These are phyloP conservation scores for Polyommatus icarus DNA, from an alignment of 2,888 invertebrate genomes.

Conservation along the genomic window DNA sequence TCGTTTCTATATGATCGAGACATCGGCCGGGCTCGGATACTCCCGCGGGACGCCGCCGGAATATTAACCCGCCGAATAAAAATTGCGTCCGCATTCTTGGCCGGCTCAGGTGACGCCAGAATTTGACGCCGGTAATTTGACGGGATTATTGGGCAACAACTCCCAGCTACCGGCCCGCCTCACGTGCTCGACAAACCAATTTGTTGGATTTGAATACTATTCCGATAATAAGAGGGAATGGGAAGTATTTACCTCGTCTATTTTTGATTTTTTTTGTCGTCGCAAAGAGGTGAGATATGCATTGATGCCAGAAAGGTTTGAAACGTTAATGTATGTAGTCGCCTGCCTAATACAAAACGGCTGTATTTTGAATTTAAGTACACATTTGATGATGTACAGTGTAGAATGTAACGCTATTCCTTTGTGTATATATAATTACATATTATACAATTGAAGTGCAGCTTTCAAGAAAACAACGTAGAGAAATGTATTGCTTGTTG, in stretches of 20 bases:
- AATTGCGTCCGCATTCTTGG: constrained; percentile 60
- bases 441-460: constrained; percentile 1
- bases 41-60: constrained; percentile 67
- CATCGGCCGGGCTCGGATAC: constrained; percentile 52
- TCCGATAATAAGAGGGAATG: constrained; percentile 7
- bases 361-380: too few species aligned
- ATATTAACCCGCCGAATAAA: constrained; percentile 75
- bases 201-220: constrained; percentile 27
- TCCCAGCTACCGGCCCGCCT: constrained; percentile 49
- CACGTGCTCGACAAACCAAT: constrained; percentile 43
- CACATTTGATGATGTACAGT: too few species aligned
- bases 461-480: not conserved
- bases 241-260: not conserved
- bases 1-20: constrained; percentile 56
- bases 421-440: too few species aligned
- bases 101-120: constrained; percentile 70
- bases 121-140: constrained; percentile 74
- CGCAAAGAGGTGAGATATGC: too few species aligned
- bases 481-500: constrained; percentile 17
- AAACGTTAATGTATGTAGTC: too few species aligned
- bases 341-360: too few species aligned
- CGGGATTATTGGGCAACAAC: constrained; percentile 71
- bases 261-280: not conserved
- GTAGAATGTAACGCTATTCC: too few species aligned
- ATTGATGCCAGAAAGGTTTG: too few species aligned